These are phyloP conservation scores for Gopherus evgoodei DNA, from an alignment of 2,113 vertebrate genomes.

Conservation along the genomic window DNA sequence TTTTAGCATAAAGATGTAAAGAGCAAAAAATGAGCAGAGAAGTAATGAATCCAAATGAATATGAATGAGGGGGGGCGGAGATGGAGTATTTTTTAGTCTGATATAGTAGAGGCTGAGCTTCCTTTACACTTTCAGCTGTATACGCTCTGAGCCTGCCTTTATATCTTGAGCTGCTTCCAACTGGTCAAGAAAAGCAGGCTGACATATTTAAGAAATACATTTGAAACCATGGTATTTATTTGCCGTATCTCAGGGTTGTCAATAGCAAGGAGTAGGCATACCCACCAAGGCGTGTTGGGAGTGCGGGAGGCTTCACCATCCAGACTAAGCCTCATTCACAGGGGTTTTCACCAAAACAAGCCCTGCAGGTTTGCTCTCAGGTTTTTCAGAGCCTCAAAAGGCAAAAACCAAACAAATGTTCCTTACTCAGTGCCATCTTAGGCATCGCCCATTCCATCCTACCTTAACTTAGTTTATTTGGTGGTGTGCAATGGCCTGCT, in stretches of 20 bases:
- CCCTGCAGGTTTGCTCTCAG: not conserved
- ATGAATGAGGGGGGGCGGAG: not conserved
- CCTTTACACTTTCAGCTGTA: not conserved
- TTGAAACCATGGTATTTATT: not conserved
- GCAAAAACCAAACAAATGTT: not conserved
- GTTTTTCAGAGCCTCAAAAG: not conserved
- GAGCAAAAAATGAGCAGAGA: not conserved
- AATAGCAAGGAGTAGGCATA: rapidly evolving
- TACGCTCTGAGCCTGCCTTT: not conserved
- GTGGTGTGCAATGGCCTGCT: not conserved
- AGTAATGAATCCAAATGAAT: not conserved
- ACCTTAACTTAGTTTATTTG: not conserved
- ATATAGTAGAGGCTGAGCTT: not conserved
- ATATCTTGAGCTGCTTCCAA: not conserved
- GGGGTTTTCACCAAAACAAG: not conserved
- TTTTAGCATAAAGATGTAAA: not conserved
- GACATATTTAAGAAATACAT: not conserved
- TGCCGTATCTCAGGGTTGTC: not conserved
- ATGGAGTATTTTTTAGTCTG: not conserved
- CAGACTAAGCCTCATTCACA: not conserved
- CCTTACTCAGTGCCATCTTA: not conserved
- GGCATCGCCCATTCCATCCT: not conserved
- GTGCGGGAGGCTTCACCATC: not conserved
- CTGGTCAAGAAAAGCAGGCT: not conserved
- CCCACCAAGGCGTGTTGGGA: not conserved